These are phyloP conservation scores for Pachyramphus minor DNA, from an alignment of 2,113 vertebrate species.

Conservation along the genomic window DNA sequence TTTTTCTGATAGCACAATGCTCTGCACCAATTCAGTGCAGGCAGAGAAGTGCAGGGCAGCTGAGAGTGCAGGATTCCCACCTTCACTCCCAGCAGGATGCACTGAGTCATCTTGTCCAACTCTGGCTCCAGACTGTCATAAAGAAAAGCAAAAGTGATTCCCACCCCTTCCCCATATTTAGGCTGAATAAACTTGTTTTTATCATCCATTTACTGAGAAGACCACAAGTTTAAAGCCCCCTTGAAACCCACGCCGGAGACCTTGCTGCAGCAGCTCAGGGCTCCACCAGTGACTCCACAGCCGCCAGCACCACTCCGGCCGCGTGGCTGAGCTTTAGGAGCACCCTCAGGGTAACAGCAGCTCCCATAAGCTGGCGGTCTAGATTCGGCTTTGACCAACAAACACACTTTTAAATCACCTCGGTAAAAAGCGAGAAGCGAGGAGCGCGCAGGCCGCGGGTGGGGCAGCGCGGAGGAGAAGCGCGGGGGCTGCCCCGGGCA, in stretches of 20 bases:
- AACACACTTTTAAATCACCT: fast-evolving
- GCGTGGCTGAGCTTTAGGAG: fast-evolving
- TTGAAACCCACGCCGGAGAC: background rate
- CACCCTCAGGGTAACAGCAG: fast-evolving
- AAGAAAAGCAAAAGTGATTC: background rate
- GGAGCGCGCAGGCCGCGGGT: background rate
- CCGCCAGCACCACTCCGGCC: fast-evolving
- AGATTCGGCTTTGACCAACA: fast-evolving
- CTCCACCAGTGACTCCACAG: fast-evolving
- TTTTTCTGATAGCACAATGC: fast-evolving
- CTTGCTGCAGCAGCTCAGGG: background rate
- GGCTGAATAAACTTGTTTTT: background rate
- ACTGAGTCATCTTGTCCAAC: background rate
- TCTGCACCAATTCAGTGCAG: fast-evolving
- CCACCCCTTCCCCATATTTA: background rate
- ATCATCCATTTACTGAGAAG: too few species aligned
- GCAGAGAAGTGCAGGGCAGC: background rate
- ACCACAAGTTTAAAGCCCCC: fast-evolving
- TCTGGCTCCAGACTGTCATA: fast-evolving
- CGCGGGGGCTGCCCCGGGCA: fast-evolving
- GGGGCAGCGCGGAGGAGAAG: background rate
- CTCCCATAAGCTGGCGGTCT: background rate
- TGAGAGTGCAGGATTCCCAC: fast-evolving
- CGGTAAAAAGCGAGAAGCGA: fast-evolving
- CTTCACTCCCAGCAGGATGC: fast-evolving